Percentiles rank a stretch among this genome's conserved stretches.
Evolutionary conservation across 2,797 vertebrate species (phyloP).

Genomic region (Danio aesculapii): DNA sequence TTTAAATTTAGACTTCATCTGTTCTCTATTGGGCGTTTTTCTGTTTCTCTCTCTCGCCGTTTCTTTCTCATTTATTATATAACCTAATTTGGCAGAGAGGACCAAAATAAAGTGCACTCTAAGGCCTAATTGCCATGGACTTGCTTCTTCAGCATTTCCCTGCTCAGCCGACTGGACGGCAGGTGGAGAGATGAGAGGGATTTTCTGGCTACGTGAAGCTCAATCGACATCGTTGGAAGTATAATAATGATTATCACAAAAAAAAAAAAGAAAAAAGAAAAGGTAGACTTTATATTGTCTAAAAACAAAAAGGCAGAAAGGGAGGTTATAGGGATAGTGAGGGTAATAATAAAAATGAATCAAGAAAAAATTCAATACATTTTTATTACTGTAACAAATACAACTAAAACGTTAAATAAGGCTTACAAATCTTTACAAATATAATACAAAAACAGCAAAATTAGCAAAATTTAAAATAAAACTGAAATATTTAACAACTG

Average conservation of each 20-base stretch:
- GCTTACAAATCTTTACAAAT: too few relatives aligned
- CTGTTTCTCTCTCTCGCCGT: constrained; percentile 50
- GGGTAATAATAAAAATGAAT: too few relatives aligned
- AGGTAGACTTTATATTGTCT: too few relatives aligned
- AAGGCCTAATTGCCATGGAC: constrained; percentile 75
- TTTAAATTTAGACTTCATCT: constrained; percentile 78
- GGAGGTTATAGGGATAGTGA: too few relatives aligned
- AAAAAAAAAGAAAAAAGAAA: neutral
- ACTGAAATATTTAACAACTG: too few relatives aligned
- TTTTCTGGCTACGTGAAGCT: neutral
- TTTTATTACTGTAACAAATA: too few relatives aligned
- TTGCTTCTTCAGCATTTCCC: constrained; percentile 75
- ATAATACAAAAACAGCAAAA: too few relatives aligned
- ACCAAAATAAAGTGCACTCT: constrained; percentile 79
- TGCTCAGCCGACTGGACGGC: constrained; percentile 54
- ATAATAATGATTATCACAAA: neutral
- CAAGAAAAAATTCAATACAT: too few relatives aligned
- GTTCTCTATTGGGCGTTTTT: constrained; percentile 66
- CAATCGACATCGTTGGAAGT: neutral
- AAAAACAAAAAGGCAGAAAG: too few relatives aligned
- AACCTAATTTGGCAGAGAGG: constrained; percentile 78
- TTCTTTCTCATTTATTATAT: constrained; percentile 70
- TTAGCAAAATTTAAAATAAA: too few relatives aligned
- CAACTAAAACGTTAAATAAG: too few relatives aligned
- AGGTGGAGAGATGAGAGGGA: constrained; percentile 20